Conservation (phyloP, 2,797 vertebrate species). For the Thunnus albacares region DNA sequence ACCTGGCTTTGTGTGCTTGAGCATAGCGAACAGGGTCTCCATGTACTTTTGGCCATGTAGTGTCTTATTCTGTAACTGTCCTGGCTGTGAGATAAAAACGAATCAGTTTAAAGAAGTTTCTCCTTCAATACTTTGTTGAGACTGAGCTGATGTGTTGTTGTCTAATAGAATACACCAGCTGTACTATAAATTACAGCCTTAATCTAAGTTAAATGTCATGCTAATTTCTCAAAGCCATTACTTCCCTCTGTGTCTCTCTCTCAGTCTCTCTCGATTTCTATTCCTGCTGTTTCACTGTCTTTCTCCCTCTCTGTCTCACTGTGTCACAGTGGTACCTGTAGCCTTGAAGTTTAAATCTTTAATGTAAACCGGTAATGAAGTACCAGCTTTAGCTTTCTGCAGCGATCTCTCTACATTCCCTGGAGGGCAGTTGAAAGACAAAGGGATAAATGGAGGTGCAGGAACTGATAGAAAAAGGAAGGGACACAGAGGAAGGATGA, state of each 20-base stretch:
- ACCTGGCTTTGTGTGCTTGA: not conserved
- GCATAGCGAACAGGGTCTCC: too few species aligned
- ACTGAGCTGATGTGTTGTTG: not conserved
- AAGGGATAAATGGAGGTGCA: slow-evolving; percentile 56
- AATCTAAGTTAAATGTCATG: slow-evolving; percentile 25
- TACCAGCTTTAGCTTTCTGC: slow-evolving; percentile 69
- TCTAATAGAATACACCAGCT: not conserved
- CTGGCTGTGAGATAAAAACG: not conserved
- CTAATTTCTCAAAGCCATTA: slow-evolving; percentile 6
- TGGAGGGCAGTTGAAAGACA: slow-evolving; percentile 69
- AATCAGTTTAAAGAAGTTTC: not conserved
- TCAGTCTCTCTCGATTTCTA: slow-evolving; percentile 18
- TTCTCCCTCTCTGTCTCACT: not conserved
- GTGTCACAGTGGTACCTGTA: slow-evolving; percentile 64
- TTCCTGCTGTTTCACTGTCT: slow-evolving; percentile 4
- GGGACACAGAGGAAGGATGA: slow-evolving; percentile 18
- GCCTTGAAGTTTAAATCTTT: slow-evolving; percentile 80
- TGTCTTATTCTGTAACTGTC: not conserved
- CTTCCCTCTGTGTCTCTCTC: not conserved
- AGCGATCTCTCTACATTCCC: slow-evolving; percentile 59
- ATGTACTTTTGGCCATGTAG: too few species aligned
- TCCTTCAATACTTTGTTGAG: not conserved
- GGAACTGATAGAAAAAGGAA: slow-evolving; percentile 45
- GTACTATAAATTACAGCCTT: not conserved
- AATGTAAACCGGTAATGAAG: slow-evolving; percentile 83